Percentiles rank a stretch among this genome's conserved stretches.
Evolutionary conservation across 35 echinoderm and acorn worm species (phyloP).

Genomic region (Ophioderma brevispina): DNA sequence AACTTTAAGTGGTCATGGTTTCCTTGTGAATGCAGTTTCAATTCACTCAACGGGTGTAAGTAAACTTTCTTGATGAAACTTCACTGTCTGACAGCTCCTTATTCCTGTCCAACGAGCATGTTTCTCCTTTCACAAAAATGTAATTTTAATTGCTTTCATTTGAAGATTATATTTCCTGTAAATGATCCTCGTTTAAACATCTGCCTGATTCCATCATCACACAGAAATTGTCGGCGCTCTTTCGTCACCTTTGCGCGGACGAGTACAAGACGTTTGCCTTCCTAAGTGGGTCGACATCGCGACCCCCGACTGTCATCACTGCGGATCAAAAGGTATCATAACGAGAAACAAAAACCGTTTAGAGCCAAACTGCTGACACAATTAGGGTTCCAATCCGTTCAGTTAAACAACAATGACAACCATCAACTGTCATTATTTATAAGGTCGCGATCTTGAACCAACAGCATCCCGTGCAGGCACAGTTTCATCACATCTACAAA

Average conservation of each 20-base stretch:
- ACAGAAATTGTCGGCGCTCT: background rate
- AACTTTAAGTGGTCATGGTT: too few species aligned
- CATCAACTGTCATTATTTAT: conserved; percentile 10
- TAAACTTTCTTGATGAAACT: too few species aligned
- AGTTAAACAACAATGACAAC: conserved; percentile 10
- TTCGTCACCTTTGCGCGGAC: background rate
- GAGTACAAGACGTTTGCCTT: conserved; percentile 13
- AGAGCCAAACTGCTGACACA: conserved; percentile 4
- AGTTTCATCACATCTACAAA: background rate
- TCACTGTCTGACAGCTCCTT: too few species aligned
- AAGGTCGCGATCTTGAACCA: conserved; percentile 4
- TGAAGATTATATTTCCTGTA: too few species aligned
- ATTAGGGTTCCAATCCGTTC: conserved; percentile 1
- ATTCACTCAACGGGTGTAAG: too few species aligned
- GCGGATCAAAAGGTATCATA: background rate
- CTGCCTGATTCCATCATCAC: background rate
- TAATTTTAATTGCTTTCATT: too few species aligned
- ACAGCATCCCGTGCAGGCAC: background rate
- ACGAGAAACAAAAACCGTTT: conserved; percentile 13
- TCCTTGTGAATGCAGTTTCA: too few species aligned
- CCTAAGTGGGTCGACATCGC: conserved; percentile 8
- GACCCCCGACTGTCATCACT: conserved; percentile 11
- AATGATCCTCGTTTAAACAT: too few species aligned
- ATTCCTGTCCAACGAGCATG: too few species aligned
- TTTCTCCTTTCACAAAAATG: too few species aligned